Evolutionary conservation across 2,113 vertebrate species (phyloP), one percentile per base, ranked within the genome.

Genomic region (Gymnorhina tibicen): DNA sequence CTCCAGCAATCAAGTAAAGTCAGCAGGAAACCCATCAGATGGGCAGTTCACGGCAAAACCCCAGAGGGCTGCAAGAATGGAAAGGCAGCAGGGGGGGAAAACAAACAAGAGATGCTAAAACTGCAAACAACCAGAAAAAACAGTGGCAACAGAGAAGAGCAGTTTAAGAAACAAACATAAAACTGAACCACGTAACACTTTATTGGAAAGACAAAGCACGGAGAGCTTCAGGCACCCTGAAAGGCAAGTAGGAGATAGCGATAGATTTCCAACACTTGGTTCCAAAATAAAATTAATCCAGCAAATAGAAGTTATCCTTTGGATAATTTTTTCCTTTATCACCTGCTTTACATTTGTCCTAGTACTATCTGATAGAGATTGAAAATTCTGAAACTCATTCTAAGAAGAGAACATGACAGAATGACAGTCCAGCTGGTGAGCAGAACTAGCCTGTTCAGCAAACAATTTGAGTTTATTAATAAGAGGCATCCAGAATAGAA

Each of bases 81-180:
- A 63, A 59, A 84, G 91, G 55, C 93, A 96, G 88, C 85, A 70
- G 75, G 76, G 39, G 55, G 77, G 44, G 64, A 77, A 35, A 83
- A 55, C 46, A 97, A 96, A 95, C 44, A 94, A 77, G 96, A 93
- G 86, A 91, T 66, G 39, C 11, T 83, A 92, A 60, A 72, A 88
- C 78, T 27, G 46, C 28, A 94, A 94, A 86, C 46, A 63, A 28
- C 7, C 35, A 78, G 64, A 32, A 60, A 94, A 83, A 91, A 55
- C 93, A 70, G 47, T 13, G 20, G 69, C 92, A 91, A 84, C 46
- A 56, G 69, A 26, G 33, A 59, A 55, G 23, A 85, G 27, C 47
- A 74, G 58, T 85, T 84, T 49, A 86, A 68, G 70, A 91, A 89
- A 66, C 33, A 84, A 91, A 84, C 33, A 30, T 23, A 24, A 53